A percentile compares a stretch with the other conserved stretches of the same genome.
Evolutionary conservation across 2,888 invertebrate genomes (phyloP).

Genomic region (Carpatolechia fugitivella): DNA sequence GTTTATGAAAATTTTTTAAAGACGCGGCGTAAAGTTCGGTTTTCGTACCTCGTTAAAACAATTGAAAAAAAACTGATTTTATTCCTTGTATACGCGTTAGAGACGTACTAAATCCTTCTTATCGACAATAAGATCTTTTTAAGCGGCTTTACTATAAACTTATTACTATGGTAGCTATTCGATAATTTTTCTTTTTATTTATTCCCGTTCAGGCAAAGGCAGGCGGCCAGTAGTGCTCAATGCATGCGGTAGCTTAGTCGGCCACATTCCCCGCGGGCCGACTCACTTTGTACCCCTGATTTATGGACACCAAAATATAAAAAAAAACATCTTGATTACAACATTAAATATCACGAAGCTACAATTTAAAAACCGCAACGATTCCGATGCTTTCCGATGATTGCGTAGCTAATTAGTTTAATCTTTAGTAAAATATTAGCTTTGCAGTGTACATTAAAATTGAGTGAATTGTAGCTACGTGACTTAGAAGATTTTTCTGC

Average conservation of each 20-base stretch:
- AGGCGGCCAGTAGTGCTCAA: conserved; percentile 55
- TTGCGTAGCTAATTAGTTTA: no score
- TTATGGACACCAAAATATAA: conserved; percentile 46
- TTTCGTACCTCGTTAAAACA: no score
- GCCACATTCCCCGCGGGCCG: conserved; percentile 57
- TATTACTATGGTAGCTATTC: background rate
- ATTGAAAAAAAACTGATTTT: background rate
- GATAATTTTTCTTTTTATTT: conserved; percentile 22
- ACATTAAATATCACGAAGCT: no score
- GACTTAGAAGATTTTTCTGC: no score
- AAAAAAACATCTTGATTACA: no score
- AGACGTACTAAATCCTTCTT: background rate
- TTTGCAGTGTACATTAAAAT: no score
- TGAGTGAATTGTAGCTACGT: no score
- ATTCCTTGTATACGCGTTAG: background rate
- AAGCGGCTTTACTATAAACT: background rate
- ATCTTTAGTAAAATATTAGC: no score
- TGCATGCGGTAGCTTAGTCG: conserved; percentile 74
- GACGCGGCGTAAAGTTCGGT: no score
- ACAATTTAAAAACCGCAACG: no score
- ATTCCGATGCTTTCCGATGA: no score
- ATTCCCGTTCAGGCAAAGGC: conserved; percentile 43
- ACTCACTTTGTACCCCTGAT: conserved; percentile 53
- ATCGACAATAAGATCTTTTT: conserved; percentile 1
- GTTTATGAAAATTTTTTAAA: no score